Evolutionary conservation across 2,888 invertebrate species (phyloP), one percentile per base, ranked within the genome.

Genomic region (Macropis europaea): DNA sequence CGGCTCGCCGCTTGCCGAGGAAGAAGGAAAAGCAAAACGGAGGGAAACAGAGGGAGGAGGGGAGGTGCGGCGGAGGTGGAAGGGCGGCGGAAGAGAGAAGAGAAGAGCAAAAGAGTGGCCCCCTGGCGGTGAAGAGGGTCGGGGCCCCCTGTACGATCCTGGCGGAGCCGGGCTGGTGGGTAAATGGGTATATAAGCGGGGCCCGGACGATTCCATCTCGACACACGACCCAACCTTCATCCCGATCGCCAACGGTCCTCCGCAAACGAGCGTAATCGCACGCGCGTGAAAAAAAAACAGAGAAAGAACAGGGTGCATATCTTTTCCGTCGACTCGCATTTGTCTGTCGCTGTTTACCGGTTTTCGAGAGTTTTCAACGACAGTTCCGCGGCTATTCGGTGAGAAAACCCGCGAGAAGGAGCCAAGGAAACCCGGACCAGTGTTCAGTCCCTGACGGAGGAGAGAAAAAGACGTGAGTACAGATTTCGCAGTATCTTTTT

Each of bases 151-250:
- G 79, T 77, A 74, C 82, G 81, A 81, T 81, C 78, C 82, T 74
- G 74, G 64, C 66, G 47, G 24, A 24, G 64, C 56, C 40, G 40
- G 56, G 64, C 67, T 78, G 83, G 85, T 85, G 88, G 87, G 86
- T 80, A 82, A 82, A 81, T 77, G 84, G 86, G 87, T 90, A 90
- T 90, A 90, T 88, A 90, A 90, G 85, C 88, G 84, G 84, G 83
- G 85, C 84, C 87, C 84, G 85, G 84, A 77, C 83, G 83, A 87
- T 85, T 88, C 87, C 80, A 81, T 80, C 86, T 86, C 88, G 89
- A 89, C 88, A 89, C 86, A 89, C 87, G 88, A 88, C 84, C 87
- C 88, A 88, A 89, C 87, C 89, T 87, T 89, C 89, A 83, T 88
- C 85, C 84, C 83, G 85, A 78, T 82, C 84, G 67, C 81, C 77